These are phyloP conservation scores for Terrapene triunguis DNA, from an alignment of 2,113 vertebrate genomes.

Conservation along the genomic window DNA sequence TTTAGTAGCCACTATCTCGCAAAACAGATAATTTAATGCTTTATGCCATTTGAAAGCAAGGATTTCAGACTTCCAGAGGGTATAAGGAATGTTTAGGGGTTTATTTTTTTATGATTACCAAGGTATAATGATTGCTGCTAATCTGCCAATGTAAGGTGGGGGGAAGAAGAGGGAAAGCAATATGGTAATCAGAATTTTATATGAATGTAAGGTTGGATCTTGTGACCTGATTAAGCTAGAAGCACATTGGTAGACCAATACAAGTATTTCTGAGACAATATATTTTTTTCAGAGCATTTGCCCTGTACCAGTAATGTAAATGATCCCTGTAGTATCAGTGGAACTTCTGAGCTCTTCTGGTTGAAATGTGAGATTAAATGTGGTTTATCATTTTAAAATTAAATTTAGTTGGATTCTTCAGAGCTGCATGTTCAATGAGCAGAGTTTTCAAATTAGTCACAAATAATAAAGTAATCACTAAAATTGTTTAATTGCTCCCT, in stretches of 20 bases:
- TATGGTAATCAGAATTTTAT: background rate
- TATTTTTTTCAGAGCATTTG: background rate
- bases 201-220: background rate
- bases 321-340: background rate
- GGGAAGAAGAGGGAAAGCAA: background rate
- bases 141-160: background rate
- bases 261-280: background rate
- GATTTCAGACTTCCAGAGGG: background rate
- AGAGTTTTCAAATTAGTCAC: background rate
- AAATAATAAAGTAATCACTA: background rate
- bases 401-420: background rate
- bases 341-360: background rate
- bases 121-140: background rate
- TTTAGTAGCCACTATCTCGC: background rate
- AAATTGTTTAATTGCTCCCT: background rate
- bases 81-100: background rate
- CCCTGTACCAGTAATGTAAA: background rate
- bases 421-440: background rate
- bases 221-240: background rate
- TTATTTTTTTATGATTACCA: constrained; percentile 32
- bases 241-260: background rate
- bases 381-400: background rate
- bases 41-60: background rate
- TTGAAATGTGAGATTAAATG: background rate
- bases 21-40: background rate